Evolutionary conservation across 2,113 vertebrate genomes (phyloP).

Genomic region (Balaeniceps rex): DNA sequence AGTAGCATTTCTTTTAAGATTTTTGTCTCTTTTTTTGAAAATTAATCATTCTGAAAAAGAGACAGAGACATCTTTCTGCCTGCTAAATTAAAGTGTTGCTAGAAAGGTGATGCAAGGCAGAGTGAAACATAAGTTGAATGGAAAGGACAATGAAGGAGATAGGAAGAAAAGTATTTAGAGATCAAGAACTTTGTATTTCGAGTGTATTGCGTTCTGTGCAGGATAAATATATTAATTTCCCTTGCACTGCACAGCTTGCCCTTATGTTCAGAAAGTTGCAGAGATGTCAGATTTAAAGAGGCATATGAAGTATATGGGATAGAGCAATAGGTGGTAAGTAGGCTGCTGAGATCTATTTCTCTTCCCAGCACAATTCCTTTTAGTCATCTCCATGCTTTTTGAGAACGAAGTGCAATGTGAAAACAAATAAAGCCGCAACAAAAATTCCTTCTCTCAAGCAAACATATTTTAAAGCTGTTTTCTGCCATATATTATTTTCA

Average conservation of each 20-base stretch:
- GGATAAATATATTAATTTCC: constrained; percentile 53
- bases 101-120: not conserved
- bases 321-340: constrained; percentile 42
- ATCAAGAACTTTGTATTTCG: not conserved
- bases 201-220: not conserved
- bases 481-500: not conserved
- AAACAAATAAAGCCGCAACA: not conserved
- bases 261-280: constrained; percentile 37
- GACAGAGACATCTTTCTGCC: not conserved
- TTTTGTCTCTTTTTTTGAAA: not conserved
- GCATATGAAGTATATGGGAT: constrained; percentile 1
- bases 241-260: constrained; percentile 38
- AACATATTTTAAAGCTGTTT: constrained; percentile 1
- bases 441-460: not conserved
- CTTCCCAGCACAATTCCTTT: constrained; percentile 25
- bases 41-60: not conserved
- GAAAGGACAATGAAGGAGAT: not conserved
- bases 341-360: constrained; percentile 52
- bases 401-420: not conserved
- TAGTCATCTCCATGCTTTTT: not conserved
- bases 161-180: not conserved
- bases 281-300: constrained; percentile 49
- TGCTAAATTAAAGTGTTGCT: not conserved
- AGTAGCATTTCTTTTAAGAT: not conserved
- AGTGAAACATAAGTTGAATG: not conserved